Conservation (phyloP, 2,888 invertebrate genomes). For the Dyspetes luteomarginatus region DNA sequence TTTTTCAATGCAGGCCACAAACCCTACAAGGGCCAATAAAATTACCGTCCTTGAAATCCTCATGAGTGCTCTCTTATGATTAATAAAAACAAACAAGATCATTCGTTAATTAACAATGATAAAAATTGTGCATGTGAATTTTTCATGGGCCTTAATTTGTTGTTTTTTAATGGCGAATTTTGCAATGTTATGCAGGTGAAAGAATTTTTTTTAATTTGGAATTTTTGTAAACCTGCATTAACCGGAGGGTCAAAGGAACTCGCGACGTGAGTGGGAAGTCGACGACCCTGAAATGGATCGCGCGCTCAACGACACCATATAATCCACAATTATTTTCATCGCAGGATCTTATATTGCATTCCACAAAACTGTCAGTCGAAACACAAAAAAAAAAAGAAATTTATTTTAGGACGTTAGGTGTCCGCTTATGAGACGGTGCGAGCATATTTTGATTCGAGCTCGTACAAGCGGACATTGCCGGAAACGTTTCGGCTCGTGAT, state of each 20-base stretch:
- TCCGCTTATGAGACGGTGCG: conserved; percentile 5
- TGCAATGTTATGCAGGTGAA: neutral
- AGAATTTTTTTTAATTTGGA: neutral
- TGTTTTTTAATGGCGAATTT: neutral
- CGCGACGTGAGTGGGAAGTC: conserved; percentile 43
- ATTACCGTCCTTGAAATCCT: conserved; percentile 72
- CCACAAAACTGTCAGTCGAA: neutral
- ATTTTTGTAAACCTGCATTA: conserved; percentile 30
- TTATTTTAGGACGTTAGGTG: conserved; percentile 3
- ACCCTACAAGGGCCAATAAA: conserved; percentile 72
- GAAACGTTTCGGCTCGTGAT: conserved; percentile 80
- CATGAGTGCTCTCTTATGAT: conserved; percentile 70
- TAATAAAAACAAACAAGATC: conserved; percentile 29
- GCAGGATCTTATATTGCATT: neutral
- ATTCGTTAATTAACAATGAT: neutral
- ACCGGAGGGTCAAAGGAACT: conserved; percentile 2
- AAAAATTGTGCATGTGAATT: no score
- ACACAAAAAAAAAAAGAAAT: neutral
- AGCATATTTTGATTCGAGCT: conserved; percentile 62
- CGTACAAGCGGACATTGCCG: conserved; percentile 70
- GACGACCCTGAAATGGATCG: conserved; percentile 47
- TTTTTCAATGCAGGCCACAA: conserved; percentile 70
- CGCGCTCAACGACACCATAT: neutral
- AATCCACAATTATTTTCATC: neutral
- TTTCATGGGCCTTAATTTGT: neutral